Evolutionary conservation across 2,888 invertebrate genomes (phyloP).

Genomic region (Calephelis perditalis): DNA sequence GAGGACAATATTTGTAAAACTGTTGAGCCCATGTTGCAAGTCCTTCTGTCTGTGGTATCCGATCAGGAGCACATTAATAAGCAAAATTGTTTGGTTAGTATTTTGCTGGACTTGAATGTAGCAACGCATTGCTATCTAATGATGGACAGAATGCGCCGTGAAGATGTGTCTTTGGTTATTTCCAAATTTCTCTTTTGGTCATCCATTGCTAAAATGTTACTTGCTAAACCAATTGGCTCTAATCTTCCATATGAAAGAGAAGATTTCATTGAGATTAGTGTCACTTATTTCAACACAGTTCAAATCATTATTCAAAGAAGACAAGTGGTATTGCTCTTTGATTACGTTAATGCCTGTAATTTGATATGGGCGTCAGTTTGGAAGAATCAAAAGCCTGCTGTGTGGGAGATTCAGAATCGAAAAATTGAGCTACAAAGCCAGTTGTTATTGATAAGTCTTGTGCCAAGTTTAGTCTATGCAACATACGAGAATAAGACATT

Average conservation of each 20-base stretch:
- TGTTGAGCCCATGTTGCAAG: constrained; percentile 76
- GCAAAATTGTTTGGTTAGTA: constrained; percentile 44
- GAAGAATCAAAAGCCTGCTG: constrained; percentile 39
- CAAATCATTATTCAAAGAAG: constrained; percentile 47
- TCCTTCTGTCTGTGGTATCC: constrained; percentile 75
- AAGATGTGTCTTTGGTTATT: constrained; percentile 62
- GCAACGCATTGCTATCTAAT: constrained; percentile 52
- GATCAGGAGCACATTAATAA: constrained; percentile 63
- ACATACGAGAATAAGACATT: constrained; percentile 37
- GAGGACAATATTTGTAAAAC: constrained; percentile 70
- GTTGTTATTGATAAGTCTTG: constrained; percentile 78
- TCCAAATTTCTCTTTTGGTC: constrained; percentile 68
- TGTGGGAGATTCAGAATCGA: constrained; percentile 35
- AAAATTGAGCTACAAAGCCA: constrained; percentile 75
- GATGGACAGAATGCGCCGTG: constrained; percentile 56
- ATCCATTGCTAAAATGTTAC: constrained; percentile 54
- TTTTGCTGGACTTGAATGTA: constrained; percentile 51
- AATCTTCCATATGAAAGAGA: constrained; percentile 49
- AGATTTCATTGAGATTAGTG: constrained; percentile 52
- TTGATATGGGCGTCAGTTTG: constrained; percentile 48
- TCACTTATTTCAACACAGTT: constrained; percentile 52
- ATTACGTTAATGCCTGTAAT: constrained; percentile 54
- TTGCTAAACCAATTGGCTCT: constrained; percentile 44
- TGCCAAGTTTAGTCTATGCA: constrained; percentile 77
- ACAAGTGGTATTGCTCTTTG: constrained; percentile 44